Evolutionary conservation across 37 sponge, comb jelly and placozoan genomes (phyloP), one percentile per base, ranked within the genome.

Genomic region (Chondrosia reniformis): DNA sequence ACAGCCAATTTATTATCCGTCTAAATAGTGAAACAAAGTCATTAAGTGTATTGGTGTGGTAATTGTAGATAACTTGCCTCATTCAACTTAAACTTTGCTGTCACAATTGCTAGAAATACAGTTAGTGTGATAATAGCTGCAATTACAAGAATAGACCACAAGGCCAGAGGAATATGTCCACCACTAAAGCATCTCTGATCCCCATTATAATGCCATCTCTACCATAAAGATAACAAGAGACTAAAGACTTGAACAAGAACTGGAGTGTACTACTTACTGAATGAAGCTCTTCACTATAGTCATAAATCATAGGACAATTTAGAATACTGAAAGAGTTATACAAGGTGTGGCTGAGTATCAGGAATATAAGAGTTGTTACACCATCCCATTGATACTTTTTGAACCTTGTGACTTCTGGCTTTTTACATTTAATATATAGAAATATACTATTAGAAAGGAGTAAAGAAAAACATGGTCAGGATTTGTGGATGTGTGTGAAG

Each of bases 171-270:
- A 57, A 46, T 33, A 40, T 89, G 90, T 1, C 66, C 75, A 10
- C 86, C 85, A 39, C 33, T 59, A 67, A 89, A 89, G 57, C 90
- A 89, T 43, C 61, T 58, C 19, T 80, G 44, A 63, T 69, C 57
- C 17, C 90, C 90, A 82, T 77, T 63, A 27, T 80, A 27, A 38
- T 76, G 82, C 90, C 90, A 89, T 4, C 75, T 42, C 90, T 89
- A 57, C 6, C 64, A 74, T n/a, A 44, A 6, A 44, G 52, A 15
- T 15, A 49, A 15, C 10, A 49, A 62, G 8, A 62, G n/a, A 12
- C 9, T n/a, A 22, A 25, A n/a, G 13, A 62, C 27, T 9, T 28
- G n/a, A 9, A 62, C 63, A 62, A 9, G 27, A 22, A 62, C 27
- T 25, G 27, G n/a, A 9, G n/a, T 25, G 8, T 37, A 40, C 38